phyloP scores from a whole-genome alignment of 2,888 invertebrate species.

The Pharmacophagus antenor region DNA sequence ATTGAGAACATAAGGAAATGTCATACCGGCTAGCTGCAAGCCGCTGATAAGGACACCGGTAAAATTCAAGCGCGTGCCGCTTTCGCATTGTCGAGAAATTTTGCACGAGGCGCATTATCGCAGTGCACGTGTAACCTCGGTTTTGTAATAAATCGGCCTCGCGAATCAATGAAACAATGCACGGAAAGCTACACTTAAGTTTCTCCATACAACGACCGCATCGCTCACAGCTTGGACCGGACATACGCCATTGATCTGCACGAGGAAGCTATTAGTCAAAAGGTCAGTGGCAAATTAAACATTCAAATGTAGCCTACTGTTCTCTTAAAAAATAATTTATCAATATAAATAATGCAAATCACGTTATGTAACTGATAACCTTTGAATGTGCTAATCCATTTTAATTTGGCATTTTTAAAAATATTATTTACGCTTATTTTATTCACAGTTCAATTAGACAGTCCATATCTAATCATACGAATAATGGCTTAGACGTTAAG shows the following conservation, averaged over 20 bases:
- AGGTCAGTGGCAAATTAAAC: constrained; percentile 21
- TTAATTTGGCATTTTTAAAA: not conserved
- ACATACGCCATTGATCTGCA: constrained; percentile 6
- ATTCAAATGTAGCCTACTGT: constrained; percentile 14
- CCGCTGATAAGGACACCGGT: constrained; percentile 36
- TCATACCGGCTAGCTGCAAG: constrained; percentile 28
- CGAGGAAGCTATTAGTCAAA: constrained; percentile 20
- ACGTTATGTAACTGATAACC: not conserved
- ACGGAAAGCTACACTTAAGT: constrained; percentile 29
- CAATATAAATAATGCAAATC: not conserved
- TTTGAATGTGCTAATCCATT: constrained; percentile 5
- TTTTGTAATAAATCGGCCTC: constrained; percentile 44
- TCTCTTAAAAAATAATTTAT: not conserved
- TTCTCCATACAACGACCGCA: constrained; percentile 17
- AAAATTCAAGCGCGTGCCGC: constrained; percentile 33
- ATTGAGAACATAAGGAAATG: constrained; percentile 37
- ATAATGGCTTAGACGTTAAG: constrained; percentile 47
- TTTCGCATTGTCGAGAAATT: constrained; percentile 40
- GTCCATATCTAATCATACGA: constrained; percentile 38
- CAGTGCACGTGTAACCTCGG: constrained; percentile 60
- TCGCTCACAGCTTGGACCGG: not conserved
- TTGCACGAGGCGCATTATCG: constrained; percentile 58
- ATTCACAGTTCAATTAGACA: constrained; percentile 37
- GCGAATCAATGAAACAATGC: constrained; percentile 30
- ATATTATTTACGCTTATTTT: constrained; percentile 32